Conservation (phyloP, 2,888 invertebrate genomes). For the Drosophila tripunctata region DNA sequence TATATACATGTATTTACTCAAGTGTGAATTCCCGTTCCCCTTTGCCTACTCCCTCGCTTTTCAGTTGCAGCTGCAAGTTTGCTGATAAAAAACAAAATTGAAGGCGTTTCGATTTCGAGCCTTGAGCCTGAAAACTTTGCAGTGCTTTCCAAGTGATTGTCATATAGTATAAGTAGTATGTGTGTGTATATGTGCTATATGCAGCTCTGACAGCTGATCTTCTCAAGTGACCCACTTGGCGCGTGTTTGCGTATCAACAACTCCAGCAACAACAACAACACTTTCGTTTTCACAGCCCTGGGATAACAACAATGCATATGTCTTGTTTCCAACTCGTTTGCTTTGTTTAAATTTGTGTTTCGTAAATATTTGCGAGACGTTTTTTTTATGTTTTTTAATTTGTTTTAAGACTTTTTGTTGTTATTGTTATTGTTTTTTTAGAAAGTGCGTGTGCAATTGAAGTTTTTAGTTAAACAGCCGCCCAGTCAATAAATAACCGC, state of each 20-base stretch:
- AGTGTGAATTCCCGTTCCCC: constrained; percentile 23
- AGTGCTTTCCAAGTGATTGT: constrained; percentile 11
- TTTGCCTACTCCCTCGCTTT: neutral
- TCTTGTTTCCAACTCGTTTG: constrained; percentile 52
- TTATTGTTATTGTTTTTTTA: constrained; percentile 56
- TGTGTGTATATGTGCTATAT: constrained; percentile 4
- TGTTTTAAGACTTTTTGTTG: constrained; percentile 15
- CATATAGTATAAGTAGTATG: neutral
- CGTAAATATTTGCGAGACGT: constrained; percentile 66
- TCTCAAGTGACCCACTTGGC: constrained; percentile 79
- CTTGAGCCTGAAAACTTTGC: constrained; percentile 71
- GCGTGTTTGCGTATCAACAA: constrained; percentile 57
- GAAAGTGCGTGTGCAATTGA: constrained; percentile 77
- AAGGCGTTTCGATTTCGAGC: constrained; percentile 34
- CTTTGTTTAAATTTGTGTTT: constrained; percentile 67
- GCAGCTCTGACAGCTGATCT: constrained; percentile 71
- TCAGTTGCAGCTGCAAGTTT: constrained; percentile 55
- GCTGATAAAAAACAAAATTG: constrained; percentile 42
- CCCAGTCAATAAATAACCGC: constrained; percentile 70
- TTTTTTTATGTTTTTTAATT: constrained; percentile 18
- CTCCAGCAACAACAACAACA: constrained; percentile 54
- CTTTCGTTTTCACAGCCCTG: constrained; percentile 73
- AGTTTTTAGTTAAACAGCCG: constrained; percentile 59
- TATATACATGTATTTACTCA: too few relatives aligned
- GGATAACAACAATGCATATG: constrained; percentile 60